A percentile compares a stretch with the other conserved stretches of the same genome.
Conservation (phyloP, 2,888 invertebrate genomes). For the Atethmia centrago region DNA sequence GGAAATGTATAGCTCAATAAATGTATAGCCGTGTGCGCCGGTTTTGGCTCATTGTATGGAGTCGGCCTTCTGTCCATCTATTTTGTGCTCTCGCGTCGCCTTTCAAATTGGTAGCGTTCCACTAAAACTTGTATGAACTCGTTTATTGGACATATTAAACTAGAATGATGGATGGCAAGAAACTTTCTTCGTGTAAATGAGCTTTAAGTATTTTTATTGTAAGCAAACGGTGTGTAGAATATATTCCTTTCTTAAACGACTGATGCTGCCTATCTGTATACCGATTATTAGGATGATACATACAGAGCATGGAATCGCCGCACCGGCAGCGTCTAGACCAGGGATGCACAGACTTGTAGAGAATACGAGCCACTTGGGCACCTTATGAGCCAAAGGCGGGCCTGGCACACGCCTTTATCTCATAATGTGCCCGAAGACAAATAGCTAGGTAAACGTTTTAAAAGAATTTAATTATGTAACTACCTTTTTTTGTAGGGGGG, state of each 20-base stretch:
- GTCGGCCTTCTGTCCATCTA: not conserved
- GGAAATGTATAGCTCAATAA: too few species aligned
- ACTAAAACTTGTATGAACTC: not conserved
- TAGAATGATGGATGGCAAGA: not conserved
- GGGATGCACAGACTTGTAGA: too few species aligned
- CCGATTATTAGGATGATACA: not conserved
- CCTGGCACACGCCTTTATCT: too few species aligned
- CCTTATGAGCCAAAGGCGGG: too few species aligned
- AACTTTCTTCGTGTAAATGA: constrained; percentile 1
- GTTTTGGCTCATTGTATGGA: not conserved
- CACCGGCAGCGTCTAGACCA: too few species aligned
- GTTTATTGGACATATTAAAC: too few species aligned
- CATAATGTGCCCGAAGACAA: too few species aligned
- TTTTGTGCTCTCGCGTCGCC: not conserved
- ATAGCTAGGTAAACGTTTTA: too few species aligned
- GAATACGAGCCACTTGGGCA: too few species aligned
- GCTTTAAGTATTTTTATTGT: not conserved
- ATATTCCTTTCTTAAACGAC: not conserved
- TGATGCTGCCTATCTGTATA: not conserved
- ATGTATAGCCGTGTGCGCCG: too few species aligned
- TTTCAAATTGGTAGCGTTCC: not conserved
- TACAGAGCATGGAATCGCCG: not conserved
- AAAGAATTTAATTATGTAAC: too few species aligned
- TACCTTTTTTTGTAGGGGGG: too few species aligned
- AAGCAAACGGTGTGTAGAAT: not conserved